Percentiles rank a stretch among this genome's conserved stretches.
phyloP scores from a whole-genome alignment of 1,140 invertebrate genomes.

The Nephotettix cincticeps region DNA sequence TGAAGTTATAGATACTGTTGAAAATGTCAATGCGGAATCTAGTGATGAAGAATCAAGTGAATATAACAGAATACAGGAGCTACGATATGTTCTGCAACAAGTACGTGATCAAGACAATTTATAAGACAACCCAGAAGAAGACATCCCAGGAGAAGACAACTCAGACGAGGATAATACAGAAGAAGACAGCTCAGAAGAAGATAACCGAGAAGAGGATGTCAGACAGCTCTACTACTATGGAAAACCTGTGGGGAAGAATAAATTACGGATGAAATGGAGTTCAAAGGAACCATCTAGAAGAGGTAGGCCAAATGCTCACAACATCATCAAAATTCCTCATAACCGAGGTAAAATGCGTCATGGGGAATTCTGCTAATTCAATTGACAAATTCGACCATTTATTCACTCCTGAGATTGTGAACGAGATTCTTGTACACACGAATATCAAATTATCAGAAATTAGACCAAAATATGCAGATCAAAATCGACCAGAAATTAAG shows the following conservation, averaged over 20 bases:
- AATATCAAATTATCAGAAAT: conserved; percentile 22
- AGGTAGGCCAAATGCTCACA: conserved; percentile 18
- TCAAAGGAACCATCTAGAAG: background rate
- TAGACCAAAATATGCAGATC: conserved; percentile 20
- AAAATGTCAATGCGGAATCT: background rate
- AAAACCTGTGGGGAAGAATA: background rate
- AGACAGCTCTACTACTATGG: background rate
- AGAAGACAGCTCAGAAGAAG: no score
- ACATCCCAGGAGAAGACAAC: background rate
- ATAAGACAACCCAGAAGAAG: background rate
- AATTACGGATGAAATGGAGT: background rate
- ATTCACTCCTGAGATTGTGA: conserved; percentile 17
- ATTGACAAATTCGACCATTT: conserved; percentile 15
- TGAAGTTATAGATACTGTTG: no score
- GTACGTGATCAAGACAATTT: background rate
- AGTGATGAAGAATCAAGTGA: background rate
- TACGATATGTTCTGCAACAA: conserved; percentile 3
- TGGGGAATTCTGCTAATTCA: conserved; percentile 19
- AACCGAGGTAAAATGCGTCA: background rate
- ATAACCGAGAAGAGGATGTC: background rate
- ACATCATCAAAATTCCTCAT: conserved; percentile 20
- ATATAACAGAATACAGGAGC: background rate
- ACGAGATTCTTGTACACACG: conserved; percentile 10
- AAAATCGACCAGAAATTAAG: conserved; percentile 12
- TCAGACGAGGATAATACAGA: background rate